Evolutionary conservation across 1,140 invertebrate genomes (phyloP).

Genomic region (Drosophila subobscura): DNA sequence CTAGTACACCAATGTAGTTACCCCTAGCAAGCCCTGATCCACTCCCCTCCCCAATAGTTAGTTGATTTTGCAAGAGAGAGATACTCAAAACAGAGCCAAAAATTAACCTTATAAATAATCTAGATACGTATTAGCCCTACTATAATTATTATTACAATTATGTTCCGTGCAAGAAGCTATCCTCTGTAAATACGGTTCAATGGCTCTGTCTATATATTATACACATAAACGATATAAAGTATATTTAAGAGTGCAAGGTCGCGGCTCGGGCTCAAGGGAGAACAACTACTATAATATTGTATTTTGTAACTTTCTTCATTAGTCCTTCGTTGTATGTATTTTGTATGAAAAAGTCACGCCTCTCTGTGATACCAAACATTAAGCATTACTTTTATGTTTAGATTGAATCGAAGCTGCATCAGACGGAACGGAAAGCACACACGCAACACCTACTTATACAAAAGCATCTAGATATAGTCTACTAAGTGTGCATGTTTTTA

Average conservation of each 20-base stretch:
- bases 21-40: slow-evolving; percentile 3
- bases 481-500: slow-evolving; percentile 77
- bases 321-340: slow-evolving; percentile 67
- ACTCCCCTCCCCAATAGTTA: slow-evolving; percentile 31
- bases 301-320: slow-evolving; percentile 78
- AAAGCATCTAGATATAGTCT: slow-evolving; percentile 57
- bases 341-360: slow-evolving; percentile 81
- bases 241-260: slow-evolving; percentile 33
- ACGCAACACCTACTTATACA: slow-evolving; percentile 39
- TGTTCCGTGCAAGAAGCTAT: slow-evolving; percentile 49
- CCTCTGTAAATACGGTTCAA: slow-evolving; percentile 46
- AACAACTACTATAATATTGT: slow-evolving; percentile 54
- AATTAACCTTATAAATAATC: slow-evolving; percentile 55
- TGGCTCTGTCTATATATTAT: slow-evolving; percentile 42
- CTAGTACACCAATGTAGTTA: neutral
- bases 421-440: slow-evolving; percentile 35
- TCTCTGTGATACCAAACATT: slow-evolving; percentile 83
- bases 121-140: slow-evolving; percentile 47
- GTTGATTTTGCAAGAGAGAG: slow-evolving; percentile 52
- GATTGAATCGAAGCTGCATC: slow-evolving; percentile 68
- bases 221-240: slow-evolving; percentile 9
- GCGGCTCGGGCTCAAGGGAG: slow-evolving; percentile 62
- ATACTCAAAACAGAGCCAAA: slow-evolving; percentile 79
- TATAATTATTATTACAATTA: slow-evolving; percentile 27
- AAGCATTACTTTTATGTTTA: slow-evolving; percentile 83